Percentiles rank a stretch among this genome's conserved stretches.
phyloP scores from a whole-genome alignment of 2,797 vertebrate species.

The Bradypus variegatus region DNA sequence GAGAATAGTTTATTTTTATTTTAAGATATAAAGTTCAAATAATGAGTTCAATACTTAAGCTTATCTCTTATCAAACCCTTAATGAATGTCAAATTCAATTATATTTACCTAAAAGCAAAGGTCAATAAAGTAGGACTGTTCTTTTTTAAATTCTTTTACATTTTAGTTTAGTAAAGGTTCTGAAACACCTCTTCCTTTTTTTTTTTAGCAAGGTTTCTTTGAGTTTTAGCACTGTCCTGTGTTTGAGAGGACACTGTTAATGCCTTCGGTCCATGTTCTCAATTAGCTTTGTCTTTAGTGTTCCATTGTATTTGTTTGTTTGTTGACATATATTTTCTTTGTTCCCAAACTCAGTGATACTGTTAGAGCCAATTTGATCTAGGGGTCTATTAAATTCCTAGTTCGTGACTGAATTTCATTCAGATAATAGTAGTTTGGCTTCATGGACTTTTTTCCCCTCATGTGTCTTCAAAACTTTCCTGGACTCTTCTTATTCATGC shows the following conservation, averaged over 20 bases:
- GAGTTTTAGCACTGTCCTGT: background rate
- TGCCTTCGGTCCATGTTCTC: background rate
- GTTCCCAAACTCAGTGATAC: background rate
- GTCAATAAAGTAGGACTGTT: background rate
- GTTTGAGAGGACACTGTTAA: background rate
- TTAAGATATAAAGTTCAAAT: conserved; percentile 4
- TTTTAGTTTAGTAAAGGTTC: background rate
- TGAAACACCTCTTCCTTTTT: background rate
- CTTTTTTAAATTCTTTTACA: background rate
- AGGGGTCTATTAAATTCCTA: background rate
- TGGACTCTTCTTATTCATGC: background rate
- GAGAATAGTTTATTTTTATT: background rate
- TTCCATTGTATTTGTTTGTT: background rate
- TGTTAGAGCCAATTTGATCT: background rate
- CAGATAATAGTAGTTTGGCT: background rate
- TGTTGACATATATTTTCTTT: background rate
- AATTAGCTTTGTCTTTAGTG: background rate
- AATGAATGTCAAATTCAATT: background rate
- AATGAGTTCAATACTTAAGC: background rate
- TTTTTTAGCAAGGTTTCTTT: background rate
- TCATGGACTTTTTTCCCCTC: background rate
- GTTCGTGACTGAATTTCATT: background rate
- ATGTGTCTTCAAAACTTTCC: background rate
- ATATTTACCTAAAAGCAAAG: background rate
- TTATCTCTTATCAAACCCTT: background rate